Percentiles rank a stretch among this genome's conserved stretches.
Conservation (phyloP, 2,113 vertebrate genomes). For the Ifrita kowaldi region DNA sequence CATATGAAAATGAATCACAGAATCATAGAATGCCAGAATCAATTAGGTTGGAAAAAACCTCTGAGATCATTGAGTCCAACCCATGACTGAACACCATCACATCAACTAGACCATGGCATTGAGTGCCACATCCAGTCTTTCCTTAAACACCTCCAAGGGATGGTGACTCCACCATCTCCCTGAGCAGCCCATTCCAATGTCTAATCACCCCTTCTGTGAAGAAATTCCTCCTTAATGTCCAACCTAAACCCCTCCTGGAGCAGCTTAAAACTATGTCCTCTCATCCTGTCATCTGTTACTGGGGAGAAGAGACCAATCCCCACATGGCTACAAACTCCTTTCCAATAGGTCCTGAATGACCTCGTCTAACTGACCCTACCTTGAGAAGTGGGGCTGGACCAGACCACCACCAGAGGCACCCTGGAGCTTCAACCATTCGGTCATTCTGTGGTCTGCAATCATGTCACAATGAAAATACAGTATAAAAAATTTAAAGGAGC, state of each 20-base stretch:
- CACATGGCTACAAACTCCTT: background rate
- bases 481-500: background rate
- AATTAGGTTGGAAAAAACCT: background rate
- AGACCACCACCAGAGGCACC: background rate
- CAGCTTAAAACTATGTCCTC: background rate
- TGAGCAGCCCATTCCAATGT: background rate
- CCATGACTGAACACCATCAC: fast-evolving
- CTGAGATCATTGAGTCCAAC: background rate
- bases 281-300: background rate
- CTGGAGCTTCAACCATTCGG: background rate
- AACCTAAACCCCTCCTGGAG: background rate
- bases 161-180: fast-evolving
- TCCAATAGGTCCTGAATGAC: background rate
- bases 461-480: background rate
- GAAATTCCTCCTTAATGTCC: background rate
- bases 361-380: background rate
- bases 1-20: background rate
- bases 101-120: background rate
- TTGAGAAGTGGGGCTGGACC: background rate
- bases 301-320: fast-evolving
- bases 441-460: background rate
- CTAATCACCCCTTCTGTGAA: background rate
- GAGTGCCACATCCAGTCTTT: background rate
- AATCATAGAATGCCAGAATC: background rate
- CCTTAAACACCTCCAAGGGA: background rate